Percentiles rank a stretch among this genome's conserved stretches.
phyloP scores from a whole-genome alignment of 2,888 invertebrate species.

The Oxycera nigricornis region DNA sequence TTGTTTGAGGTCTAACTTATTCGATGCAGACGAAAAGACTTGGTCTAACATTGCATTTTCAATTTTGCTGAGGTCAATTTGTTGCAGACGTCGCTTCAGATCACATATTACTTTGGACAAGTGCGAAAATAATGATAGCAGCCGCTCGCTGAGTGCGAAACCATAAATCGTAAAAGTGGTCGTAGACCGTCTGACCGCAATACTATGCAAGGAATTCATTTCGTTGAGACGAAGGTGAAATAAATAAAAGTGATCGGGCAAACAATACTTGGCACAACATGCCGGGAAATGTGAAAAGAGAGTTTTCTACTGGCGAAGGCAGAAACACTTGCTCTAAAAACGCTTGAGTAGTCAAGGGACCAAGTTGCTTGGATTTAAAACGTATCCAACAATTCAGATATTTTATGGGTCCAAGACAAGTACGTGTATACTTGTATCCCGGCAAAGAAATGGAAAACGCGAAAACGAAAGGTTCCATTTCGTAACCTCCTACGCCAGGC shows the following conservation, averaged over 20 bases:
- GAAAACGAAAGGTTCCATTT: constrained; percentile 25
- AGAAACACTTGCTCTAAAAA: neutral
- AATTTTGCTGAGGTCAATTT: neutral
- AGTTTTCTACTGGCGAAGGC: neutral
- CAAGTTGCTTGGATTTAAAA: neutral
- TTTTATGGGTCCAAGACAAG: neutral
- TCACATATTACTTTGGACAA: neutral
- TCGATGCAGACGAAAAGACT: no score
- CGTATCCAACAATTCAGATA: neutral
- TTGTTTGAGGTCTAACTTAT: no score
- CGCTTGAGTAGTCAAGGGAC: neutral
- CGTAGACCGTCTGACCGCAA: constrained; percentile 9
- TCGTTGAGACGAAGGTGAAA: constrained; percentile 2
- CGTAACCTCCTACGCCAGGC: constrained; percentile 25
- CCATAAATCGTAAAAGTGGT: constrained; percentile 28
- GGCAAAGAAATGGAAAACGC: constrained; percentile 22
- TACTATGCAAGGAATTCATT: constrained; percentile 32
- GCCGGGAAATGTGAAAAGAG: neutral
- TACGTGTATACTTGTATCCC: neutral
- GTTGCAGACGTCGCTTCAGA: neutral
- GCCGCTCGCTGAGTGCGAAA: constrained; percentile 34
- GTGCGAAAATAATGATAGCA: constrained; percentile 37
- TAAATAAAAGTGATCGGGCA: constrained; percentile 22
- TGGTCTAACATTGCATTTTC: neutral
- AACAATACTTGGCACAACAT: constrained; percentile 6